Conservation (phyloP, 2,888 invertebrate genomes). For the Aproaerema taeniolella region DNA sequence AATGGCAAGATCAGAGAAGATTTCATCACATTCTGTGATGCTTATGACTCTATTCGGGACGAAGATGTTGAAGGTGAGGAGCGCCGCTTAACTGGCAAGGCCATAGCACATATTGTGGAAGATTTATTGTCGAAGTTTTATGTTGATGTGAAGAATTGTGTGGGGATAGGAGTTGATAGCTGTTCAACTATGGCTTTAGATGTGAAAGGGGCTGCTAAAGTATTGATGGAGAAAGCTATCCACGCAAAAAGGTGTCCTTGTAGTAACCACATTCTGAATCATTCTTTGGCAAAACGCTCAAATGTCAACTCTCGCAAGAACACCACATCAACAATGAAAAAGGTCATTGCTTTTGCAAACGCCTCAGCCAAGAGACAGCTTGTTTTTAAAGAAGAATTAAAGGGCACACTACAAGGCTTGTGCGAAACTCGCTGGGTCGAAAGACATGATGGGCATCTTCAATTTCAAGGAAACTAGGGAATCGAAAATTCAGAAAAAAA, state of each 20-base stretch:
- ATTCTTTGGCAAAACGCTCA: constrained; percentile 25
- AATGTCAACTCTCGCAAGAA: constrained; percentile 22
- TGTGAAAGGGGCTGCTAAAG: constrained; percentile 27
- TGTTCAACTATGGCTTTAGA: constrained; percentile 32
- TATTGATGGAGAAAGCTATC: constrained; percentile 18
- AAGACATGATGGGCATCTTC: constrained; percentile 18
- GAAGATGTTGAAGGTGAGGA: too few relatives aligned
- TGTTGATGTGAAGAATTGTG: constrained; percentile 21
- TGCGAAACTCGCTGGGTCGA: constrained; percentile 20
- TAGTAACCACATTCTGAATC: constrained; percentile 29
- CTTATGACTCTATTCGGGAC: too few relatives aligned
- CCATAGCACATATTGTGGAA: constrained; percentile 23
- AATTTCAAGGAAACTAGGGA: constrained; percentile 18
- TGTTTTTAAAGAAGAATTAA: constrained; percentile 4
- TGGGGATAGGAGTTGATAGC: constrained; percentile 29
- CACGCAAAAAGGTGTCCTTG: constrained; percentile 27
- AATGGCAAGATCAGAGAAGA: too few relatives aligned
- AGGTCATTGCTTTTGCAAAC: constrained; percentile 18
- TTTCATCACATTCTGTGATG: too few relatives aligned
- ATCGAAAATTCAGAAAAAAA: constrained; percentile 20
- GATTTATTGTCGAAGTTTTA: constrained; percentile 23
- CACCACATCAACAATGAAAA: constrained; percentile 17
- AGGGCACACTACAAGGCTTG: constrained; percentile 16
- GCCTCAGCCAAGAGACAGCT: constrained; percentile 15
- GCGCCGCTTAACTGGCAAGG: constrained; percentile 22